Conservation (phyloP, 2,113 vertebrate genomes). For the Sinocyclocheilus rhinocerous region DNA sequence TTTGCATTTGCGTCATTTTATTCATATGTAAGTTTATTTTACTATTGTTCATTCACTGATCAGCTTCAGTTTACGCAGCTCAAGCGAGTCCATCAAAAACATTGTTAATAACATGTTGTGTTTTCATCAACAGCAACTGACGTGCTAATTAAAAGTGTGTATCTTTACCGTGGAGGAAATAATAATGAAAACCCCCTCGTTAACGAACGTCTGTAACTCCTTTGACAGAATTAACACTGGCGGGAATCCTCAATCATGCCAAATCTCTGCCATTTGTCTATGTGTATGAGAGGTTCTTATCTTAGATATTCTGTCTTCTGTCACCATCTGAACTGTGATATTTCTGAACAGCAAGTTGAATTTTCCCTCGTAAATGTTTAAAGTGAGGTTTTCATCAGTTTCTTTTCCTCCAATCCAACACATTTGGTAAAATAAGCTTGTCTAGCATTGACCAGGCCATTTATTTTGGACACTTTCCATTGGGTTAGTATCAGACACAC, state of each 20-base stretch:
- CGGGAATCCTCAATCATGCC: constrained; percentile 51
- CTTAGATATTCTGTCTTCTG: constrained; percentile 71
- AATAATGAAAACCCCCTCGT: neutral
- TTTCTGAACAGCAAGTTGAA: constrained; percentile 46
- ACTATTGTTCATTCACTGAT: neutral
- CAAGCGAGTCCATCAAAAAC: neutral
- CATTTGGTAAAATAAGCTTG: constrained; percentile 44
- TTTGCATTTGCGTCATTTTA: neutral
- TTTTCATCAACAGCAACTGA: neutral
- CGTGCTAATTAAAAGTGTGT: neutral
- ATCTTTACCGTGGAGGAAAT: neutral
- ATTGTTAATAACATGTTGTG: neutral
- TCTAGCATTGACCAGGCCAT: constrained; percentile 39
- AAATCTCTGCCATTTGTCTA: constrained; percentile 47
- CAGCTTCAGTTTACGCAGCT: neutral
- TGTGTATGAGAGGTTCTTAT: constrained; percentile 30
- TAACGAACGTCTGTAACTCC: neutral
- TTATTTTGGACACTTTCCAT: constrained; percentile 55
- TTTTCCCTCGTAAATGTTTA: constrained; percentile 34
- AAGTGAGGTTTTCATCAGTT: constrained; percentile 44
- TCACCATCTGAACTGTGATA: constrained; percentile 56
- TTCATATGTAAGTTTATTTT: neutral
- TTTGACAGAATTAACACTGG: neutral
- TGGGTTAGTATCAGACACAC: constrained; percentile 37
- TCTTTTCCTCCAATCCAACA: constrained; percentile 16